These are phyloP conservation scores for Asteroscopus sphinx DNA, from an alignment of 2,888 invertebrate species.

Conservation along the genomic window DNA sequence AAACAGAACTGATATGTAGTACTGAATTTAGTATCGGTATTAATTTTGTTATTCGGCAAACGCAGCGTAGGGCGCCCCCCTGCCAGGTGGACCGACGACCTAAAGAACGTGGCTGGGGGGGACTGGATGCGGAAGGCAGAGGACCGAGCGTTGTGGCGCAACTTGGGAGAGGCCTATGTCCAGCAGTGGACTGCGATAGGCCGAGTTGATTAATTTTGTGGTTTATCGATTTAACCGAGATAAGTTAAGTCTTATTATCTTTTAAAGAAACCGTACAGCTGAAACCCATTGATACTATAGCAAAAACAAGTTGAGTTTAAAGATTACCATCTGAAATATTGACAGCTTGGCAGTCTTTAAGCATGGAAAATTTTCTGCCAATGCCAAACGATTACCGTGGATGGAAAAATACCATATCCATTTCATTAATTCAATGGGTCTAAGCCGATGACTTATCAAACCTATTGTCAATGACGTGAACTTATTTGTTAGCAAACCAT, in stretches of 20 bases:
- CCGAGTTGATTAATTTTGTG: no score
- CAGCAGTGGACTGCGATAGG: no score
- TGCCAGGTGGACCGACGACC: no score
- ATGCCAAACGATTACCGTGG: not conserved
- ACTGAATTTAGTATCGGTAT: constrained; percentile 7
- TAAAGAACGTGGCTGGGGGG: no score
- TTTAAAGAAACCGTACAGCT: not conserved
- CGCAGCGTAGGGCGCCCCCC: no score
- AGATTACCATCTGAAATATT: constrained; percentile 5
- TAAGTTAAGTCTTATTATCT: constrained; percentile 24
- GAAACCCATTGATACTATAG: not conserved
- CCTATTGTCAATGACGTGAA: no score
- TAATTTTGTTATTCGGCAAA: no score
- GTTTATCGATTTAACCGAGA: constrained; percentile 26
- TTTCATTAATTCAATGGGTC: not conserved
- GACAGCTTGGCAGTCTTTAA: not conserved
- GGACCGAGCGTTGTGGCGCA: no score
- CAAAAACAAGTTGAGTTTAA: constrained; percentile 5
- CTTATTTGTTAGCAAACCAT: constrained; percentile 4
- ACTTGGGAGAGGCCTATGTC: no score
- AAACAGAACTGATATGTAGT: constrained; percentile 27
- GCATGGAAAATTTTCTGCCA: not conserved
- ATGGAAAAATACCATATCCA: not conserved
- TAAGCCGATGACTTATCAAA: no score
- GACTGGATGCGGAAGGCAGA: no score